These are phyloP conservation scores for Heteromyza rotundicornis DNA, from an alignment of 2,888 invertebrate species.

Conservation along the genomic window DNA sequence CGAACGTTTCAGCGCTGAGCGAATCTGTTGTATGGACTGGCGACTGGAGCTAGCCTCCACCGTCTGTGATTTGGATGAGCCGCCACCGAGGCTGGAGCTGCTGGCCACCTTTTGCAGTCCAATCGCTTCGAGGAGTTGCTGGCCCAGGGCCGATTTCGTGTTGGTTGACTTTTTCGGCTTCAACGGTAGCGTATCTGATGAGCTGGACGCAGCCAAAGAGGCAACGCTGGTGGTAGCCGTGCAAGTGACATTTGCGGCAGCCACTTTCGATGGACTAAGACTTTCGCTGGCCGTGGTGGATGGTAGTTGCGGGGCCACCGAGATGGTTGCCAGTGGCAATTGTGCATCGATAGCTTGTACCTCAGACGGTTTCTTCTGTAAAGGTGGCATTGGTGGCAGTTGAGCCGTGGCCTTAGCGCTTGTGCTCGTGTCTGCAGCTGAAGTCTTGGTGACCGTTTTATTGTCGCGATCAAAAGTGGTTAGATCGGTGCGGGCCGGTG, in stretches of 20 bases:
- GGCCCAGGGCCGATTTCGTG: slow-evolving; percentile 44
- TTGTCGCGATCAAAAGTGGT: background rate
- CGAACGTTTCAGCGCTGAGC: slow-evolving; percentile 50
- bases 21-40: slow-evolving; percentile 42
- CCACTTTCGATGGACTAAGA: background rate
- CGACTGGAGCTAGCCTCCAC: slow-evolving; percentile 35
- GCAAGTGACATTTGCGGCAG: background rate
- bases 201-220: background rate
- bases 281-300: slow-evolving; percentile 10
- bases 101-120: slow-evolving; percentile 45
- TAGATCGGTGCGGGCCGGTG: slow-evolving; percentile 22
- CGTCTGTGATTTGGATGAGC: slow-evolving; percentile 21
- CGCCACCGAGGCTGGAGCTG: background rate
- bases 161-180: background rate
- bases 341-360: slow-evolving; percentile 14
- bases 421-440: background rate
- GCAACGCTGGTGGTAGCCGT: slow-evolving; percentile 7
- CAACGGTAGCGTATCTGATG: background rate
- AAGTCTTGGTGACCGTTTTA: slow-evolving; percentile 16
- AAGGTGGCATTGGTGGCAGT: background rate
- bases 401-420: background rate
- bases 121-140: slow-evolving; percentile 53
- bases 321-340: slow-evolving; percentile 11
- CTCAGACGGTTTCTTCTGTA: background rate
- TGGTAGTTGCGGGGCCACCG: slow-evolving; percentile 30